Conservation (phyloP, 2,888 invertebrate genomes). For the Ochropleura plecta region DNA sequence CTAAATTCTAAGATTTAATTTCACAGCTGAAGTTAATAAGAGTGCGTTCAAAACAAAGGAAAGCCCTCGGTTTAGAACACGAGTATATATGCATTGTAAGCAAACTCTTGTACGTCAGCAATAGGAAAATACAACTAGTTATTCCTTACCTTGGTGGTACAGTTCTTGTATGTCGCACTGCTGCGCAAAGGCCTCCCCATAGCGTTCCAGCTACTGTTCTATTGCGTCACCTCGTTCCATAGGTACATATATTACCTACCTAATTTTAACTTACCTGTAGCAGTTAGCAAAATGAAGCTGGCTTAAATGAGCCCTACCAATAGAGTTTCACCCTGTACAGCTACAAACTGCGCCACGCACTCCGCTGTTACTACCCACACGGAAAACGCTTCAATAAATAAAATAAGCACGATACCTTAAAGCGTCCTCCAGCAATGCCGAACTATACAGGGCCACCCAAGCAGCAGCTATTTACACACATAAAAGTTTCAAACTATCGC, state of each 20-base stretch:
- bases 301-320: background rate
- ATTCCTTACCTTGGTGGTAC: too few species aligned
- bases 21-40: too few species aligned
- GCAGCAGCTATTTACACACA: slow-evolving; percentile 1
- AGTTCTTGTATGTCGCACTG: too few species aligned
- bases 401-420: slow-evolving; percentile 5
- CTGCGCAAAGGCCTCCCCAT: too few species aligned
- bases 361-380: background rate
- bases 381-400: background rate
- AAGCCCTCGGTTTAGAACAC: too few species aligned
- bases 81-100: too few species aligned
- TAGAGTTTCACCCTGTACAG: background rate
- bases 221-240: background rate
- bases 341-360: background rate
- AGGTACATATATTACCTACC: background rate
- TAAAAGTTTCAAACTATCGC: background rate
- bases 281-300: background rate
- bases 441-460: background rate
- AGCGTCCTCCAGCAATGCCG: background rate
- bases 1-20: too few species aligned
- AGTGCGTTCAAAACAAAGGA: too few species aligned
- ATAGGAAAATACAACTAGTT: too few species aligned
- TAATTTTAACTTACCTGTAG: background rate
- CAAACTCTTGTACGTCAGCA: too few species aligned
- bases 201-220: too few species aligned